Conservation (phyloP, 2,888 invertebrate species). For the Philaethria dido region DNA sequence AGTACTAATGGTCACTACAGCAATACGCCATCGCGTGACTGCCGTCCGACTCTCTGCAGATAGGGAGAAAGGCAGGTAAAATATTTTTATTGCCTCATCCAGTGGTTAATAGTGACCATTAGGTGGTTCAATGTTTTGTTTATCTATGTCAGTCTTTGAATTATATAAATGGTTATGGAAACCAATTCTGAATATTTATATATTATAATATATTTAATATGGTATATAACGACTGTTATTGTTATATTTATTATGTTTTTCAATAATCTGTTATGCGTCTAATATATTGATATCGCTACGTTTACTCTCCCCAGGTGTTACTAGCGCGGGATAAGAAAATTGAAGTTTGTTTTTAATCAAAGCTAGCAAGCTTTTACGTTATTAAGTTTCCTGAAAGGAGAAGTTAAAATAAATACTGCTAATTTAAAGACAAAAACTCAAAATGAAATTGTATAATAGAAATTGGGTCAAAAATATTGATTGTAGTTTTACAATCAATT, state of each 20-base stretch:
- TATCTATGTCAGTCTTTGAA: constrained; percentile 46
- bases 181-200: not conserved
- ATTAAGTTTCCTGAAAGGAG: constrained; percentile 46
- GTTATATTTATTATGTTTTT: not conserved
- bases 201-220: not conserved
- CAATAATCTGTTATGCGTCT: constrained; percentile 2
- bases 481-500: constrained; percentile 6
- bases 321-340: constrained; percentile 40
- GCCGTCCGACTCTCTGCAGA: constrained; percentile 51
- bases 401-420: constrained; percentile 44
- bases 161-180: not conserved
- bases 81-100: constrained; percentile 70
- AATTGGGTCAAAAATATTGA: constrained; percentile 9
- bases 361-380: constrained; percentile 39
- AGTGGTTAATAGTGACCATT: constrained; percentile 67
- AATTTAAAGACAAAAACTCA: constrained; percentile 1
- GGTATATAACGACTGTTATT: not conserved
- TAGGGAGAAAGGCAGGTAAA: constrained; percentile 62
- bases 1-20: constrained; percentile 63
- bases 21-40: constrained; percentile 62
- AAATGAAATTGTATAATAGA: not conserved
- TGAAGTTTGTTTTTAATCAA: constrained; percentile 48
- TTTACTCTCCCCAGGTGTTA: constrained; percentile 39
- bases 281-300: constrained; percentile 11
- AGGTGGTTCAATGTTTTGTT: constrained; percentile 64